Evolutionary conservation across 2,113 vertebrate genomes (phyloP).

Genomic region (Acanthisitta chloris): DNA sequence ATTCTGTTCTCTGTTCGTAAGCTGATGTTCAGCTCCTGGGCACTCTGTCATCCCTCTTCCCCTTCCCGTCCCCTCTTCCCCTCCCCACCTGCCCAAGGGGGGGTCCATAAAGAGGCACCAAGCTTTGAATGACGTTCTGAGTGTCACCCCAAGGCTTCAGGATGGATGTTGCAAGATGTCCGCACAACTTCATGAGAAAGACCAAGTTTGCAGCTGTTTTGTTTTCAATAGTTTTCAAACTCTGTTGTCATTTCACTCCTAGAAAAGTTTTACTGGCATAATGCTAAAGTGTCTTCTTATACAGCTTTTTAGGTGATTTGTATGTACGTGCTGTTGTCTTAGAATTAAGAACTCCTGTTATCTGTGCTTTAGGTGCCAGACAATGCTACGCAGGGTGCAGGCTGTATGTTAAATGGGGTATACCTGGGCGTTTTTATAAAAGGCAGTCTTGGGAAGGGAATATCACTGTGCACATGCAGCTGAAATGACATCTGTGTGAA

Average conservation of each 20-base stretch:
- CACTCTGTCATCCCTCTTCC: not conserved
- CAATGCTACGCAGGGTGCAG: fast-evolving
- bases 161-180: not conserved
- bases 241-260: not conserved
- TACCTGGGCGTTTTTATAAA: not conserved
- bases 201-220: not conserved
- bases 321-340: not conserved
- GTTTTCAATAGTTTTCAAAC: conserved; percentile 1
- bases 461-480: not conserved
- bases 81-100: conserved; percentile 18
- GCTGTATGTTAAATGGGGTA: not conserved
- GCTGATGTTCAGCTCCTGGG: conserved; percentile 70
- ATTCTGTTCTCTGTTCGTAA: conserved; percentile 94
- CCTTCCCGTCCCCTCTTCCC: conserved; percentile 1
- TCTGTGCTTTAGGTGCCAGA: not conserved
- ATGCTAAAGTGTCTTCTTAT: not conserved
- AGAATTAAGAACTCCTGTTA: not conserved
- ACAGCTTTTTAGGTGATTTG: not conserved
- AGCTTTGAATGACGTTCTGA: conserved; percentile 37
- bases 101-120: conserved; percentile 85
- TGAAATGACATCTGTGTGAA: not conserved
- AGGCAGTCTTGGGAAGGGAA: not conserved
- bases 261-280: not conserved
- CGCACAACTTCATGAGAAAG: not conserved
- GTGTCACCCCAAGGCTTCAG: not conserved